Percentiles rank a stretch among this genome's conserved stretches.
Conservation (phyloP, 2,888 invertebrate genomes). For the Chrysolina oricalcia region DNA sequence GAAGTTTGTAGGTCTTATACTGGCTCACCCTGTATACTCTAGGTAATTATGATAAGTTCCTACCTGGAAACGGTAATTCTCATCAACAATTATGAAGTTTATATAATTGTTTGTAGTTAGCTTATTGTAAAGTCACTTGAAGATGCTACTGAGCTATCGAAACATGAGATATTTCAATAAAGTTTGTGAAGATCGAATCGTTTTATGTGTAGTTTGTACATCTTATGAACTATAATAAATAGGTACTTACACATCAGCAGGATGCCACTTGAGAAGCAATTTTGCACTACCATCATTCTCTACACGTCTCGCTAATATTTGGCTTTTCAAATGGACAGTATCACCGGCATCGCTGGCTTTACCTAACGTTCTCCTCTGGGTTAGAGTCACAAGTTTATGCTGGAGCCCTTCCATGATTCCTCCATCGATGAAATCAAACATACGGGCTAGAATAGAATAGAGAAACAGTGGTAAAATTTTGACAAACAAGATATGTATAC, state of each 20-base stretch:
- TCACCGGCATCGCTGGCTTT: slow-evolving; percentile 77
- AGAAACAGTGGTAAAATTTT: slow-evolving; percentile 19
- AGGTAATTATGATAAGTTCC: no score
- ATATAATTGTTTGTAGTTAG: no score
- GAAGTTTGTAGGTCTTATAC: no score
- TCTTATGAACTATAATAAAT: not conserved
- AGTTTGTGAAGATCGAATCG: no score
- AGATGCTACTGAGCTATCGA: no score
- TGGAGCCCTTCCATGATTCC: slow-evolving; percentile 94
- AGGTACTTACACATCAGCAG: slow-evolving; percentile 86
- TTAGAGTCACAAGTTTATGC: slow-evolving; percentile 81
- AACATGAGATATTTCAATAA: no score
- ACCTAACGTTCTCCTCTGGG: slow-evolving; percentile 76
- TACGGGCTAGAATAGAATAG: slow-evolving; percentile 80
- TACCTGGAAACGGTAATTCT: no score
- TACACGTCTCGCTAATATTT: slow-evolving; percentile 79
- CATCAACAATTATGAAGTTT: no score
- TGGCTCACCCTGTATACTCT: no score
- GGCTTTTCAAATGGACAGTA: slow-evolving; percentile 82
- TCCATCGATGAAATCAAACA: slow-evolving; percentile 94
- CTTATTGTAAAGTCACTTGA: no score
- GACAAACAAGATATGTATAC: slow-evolving; percentile 14
- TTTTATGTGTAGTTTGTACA: no score
- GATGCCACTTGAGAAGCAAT: slow-evolving; percentile 86
- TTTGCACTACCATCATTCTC: slow-evolving; percentile 79